Evolutionary conservation across 2,888 invertebrate species (phyloP).

Genomic region (Malacosoma neustria): DNA sequence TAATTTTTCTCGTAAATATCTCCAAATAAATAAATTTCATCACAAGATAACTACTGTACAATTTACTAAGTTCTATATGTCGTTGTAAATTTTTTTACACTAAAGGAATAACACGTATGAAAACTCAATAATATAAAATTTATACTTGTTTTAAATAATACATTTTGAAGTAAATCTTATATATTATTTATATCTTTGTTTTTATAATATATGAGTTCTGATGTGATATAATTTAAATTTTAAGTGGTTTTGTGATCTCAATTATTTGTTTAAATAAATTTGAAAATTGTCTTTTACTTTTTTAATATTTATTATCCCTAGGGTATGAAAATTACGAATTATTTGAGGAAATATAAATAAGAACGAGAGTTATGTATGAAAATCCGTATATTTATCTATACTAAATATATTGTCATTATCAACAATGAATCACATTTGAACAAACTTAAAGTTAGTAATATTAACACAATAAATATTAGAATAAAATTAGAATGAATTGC

Average conservation of each 20-base stretch:
- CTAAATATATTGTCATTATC: constrained; percentile 51
- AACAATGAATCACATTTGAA: constrained; percentile 57
- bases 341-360: too few species aligned
- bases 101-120: too few species aligned
- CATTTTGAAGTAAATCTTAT: too few species aligned
- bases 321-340: neutral
- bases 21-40: too few species aligned
- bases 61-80: too few species aligned
- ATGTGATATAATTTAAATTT: constrained; percentile 46
- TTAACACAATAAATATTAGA: constrained; percentile 27
- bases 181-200: too few species aligned
- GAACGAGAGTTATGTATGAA: constrained; percentile 23
- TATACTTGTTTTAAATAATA: too few species aligned
- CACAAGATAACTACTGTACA: too few species aligned
- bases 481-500: constrained; percentile 41
- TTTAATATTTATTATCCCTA: neutral
- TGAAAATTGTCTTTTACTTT: constrained; percentile 27
- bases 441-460: constrained; percentile 23
- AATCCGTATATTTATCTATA: constrained; percentile 47
- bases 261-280: constrained; percentile 46
- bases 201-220: too few species aligned
- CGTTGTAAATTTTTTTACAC: too few species aligned
- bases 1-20: too few species aligned
- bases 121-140: too few species aligned
- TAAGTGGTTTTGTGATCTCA: constrained; percentile 66